These are phyloP conservation scores for Laticauda colubrina DNA, from an alignment of 2,113 vertebrate species.

Conservation along the genomic window DNA sequence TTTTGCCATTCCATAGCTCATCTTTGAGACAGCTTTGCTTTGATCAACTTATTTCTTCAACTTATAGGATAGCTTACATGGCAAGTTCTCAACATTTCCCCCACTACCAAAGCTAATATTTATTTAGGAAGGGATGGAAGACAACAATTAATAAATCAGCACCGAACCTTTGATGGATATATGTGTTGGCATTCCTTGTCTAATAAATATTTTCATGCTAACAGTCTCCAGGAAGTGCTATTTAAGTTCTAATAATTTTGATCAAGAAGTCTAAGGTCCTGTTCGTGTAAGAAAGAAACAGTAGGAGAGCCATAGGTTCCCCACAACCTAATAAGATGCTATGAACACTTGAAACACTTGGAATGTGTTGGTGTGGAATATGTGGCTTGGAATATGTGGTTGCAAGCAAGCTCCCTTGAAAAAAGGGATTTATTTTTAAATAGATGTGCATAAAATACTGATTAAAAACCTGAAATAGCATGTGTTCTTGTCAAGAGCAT, in stretches of 20 bases:
- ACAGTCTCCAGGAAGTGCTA: neutral
- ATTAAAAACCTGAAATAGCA: neutral
- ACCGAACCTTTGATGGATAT: neutral
- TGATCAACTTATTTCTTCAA: conserved; percentile 6
- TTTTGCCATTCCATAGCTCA: neutral
- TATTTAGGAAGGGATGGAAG: neutral
- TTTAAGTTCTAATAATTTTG: neutral
- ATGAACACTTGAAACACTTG: neutral
- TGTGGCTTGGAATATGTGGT: no score
- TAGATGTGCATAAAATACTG: neutral
- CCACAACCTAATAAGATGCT: neutral
- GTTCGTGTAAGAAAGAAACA: neutral
- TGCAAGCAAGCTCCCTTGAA: neutral
- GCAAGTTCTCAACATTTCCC: conserved; percentile 2
- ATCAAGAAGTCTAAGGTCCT: neutral
- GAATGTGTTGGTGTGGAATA: neutral
- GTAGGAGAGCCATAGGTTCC: neutral
- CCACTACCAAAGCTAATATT: neutral
- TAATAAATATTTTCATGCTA: neutral
- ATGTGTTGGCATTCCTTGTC: neutral
- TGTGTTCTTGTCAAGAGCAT: neutral
- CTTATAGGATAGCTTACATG: conserved; percentile 2
- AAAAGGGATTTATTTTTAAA: neutral
- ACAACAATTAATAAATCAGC: conserved; percentile 12
- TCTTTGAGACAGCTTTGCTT: neutral